Percentiles rank a stretch among this genome's conserved stretches.
Evolutionary conservation across 2,888 invertebrate species (phyloP).

Genomic region (Acanthosepion pharaonis): DNA sequence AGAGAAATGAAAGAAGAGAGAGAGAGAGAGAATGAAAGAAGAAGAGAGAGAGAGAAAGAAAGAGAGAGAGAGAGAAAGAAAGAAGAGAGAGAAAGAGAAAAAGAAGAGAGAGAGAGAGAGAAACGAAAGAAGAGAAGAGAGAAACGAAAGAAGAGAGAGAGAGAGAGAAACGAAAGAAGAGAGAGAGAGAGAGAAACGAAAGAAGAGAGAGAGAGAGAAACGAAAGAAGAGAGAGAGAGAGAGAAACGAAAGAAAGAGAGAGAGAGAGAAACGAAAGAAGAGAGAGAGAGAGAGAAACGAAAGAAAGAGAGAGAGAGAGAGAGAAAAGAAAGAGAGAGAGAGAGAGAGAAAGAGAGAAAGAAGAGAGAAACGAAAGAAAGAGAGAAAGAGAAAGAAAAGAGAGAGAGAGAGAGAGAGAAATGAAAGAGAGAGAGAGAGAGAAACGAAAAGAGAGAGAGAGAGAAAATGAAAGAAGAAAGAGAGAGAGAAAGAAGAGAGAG

Average conservation of each 20-base stretch:
- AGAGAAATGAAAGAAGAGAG: too few species aligned
- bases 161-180: too few species aligned
- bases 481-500: not conserved
- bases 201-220: not conserved
- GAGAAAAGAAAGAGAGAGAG: not conserved
- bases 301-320: too few species aligned
- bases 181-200: not conserved
- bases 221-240: not conserved
- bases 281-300: too few species aligned
- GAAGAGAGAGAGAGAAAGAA: too few species aligned
- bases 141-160: too few species aligned
- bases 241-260: not conserved
- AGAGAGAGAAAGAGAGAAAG: too few species aligned
- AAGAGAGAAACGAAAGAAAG: too few species aligned
- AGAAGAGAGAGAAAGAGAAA: too few species aligned
- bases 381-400: not conserved
- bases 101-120: too few species aligned
- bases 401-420: not conserved
- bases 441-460: not conserved
- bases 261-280: not conserved
- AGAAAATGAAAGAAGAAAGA: not conserved
- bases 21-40: too few species aligned
- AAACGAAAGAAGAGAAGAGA: not conserved
- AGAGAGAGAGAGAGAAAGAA: not conserved
- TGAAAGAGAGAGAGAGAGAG: too few species aligned